Conservation (phyloP, 2,888 invertebrate genomes). For the Lepidocyrtoides sp. region DNA sequence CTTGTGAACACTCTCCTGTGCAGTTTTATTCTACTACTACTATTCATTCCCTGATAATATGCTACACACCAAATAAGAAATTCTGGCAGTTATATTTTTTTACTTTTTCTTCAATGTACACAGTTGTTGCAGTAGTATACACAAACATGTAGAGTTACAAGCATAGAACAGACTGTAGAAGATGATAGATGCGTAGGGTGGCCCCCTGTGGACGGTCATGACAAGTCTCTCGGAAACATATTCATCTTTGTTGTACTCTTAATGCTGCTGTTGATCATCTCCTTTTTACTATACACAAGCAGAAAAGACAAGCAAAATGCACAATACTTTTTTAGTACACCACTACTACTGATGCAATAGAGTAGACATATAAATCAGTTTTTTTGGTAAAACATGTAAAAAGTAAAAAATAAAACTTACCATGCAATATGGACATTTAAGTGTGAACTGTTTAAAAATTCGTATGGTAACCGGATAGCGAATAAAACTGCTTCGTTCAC, state of each 20-base stretch:
- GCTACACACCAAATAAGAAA: too few relatives aligned
- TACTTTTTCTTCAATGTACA: not conserved
- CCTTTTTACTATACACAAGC: not conserved
- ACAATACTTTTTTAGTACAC: not conserved
- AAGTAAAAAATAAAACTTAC: too few relatives aligned
- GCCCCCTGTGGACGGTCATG: constrained; percentile 66
- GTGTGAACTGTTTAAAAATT: too few relatives aligned
- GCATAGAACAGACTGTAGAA: not conserved
- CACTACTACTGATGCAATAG: not conserved
- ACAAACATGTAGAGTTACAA: not conserved
- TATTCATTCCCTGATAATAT: too few relatives aligned
- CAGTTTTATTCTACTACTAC: not conserved
- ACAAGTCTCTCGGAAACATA: constrained; percentile 67
- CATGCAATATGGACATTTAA: too few relatives aligned
- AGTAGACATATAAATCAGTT: not conserved
- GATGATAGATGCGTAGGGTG: constrained; percentile 45
- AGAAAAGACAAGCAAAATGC: not conserved
- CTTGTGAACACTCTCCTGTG: not conserved
- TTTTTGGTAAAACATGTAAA: too few relatives aligned
- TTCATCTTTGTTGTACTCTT: constrained; percentile 55
- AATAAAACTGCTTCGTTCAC: too few relatives aligned
- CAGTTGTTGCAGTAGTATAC: not conserved
- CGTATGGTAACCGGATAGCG: too few relatives aligned
- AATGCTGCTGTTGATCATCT: constrained; percentile 1
- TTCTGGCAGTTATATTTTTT: not conserved